These are phyloP conservation scores for Torymus tubicola DNA, from an alignment of 2,888 invertebrate genomes.

Conservation along the genomic window DNA sequence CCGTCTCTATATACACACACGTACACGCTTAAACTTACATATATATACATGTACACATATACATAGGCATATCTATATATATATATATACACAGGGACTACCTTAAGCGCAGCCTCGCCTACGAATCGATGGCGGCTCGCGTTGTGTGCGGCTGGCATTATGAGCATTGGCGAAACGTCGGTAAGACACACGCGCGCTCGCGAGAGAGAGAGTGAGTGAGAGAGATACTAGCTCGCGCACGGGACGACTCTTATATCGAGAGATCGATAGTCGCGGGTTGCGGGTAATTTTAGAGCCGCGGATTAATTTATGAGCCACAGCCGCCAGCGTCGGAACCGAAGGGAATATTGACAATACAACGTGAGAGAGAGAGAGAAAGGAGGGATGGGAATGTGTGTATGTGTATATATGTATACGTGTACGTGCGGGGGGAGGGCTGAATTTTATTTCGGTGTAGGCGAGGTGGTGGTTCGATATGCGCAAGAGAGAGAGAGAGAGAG, in stretches of 20 bases:
- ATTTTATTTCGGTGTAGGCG: too few relatives aligned
- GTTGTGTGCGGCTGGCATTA: conserved; percentile 28
- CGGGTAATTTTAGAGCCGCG: conserved; percentile 49
- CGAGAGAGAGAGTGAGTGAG: background rate
- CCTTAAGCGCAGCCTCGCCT: background rate
- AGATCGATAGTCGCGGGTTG: conserved; percentile 34
- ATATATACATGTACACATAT: too few relatives aligned
- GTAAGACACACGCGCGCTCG: background rate
- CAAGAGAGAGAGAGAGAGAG: too few relatives aligned
- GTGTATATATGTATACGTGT: too few relatives aligned
- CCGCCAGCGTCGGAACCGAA: background rate
- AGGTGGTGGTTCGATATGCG: too few relatives aligned
- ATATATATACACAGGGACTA: background rate
- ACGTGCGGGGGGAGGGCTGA: too few relatives aligned
- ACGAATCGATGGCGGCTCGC: background rate
- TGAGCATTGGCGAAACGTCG: conserved; percentile 17
- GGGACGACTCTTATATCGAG: conserved; percentile 3
- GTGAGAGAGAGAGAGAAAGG: too few relatives aligned
- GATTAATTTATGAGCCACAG: conserved; percentile 55
- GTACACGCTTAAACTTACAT: too few relatives aligned
- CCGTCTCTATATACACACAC: too few relatives aligned
- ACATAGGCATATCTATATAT: background rate
- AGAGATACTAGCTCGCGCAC: background rate
- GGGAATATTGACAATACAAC: conserved; percentile 22
- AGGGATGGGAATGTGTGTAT: too few relatives aligned